Percentiles rank a stretch among this genome's conserved stretches.
Conservation (phyloP, 2,888 invertebrate genomes). For the Poecilus cupreus region DNA sequence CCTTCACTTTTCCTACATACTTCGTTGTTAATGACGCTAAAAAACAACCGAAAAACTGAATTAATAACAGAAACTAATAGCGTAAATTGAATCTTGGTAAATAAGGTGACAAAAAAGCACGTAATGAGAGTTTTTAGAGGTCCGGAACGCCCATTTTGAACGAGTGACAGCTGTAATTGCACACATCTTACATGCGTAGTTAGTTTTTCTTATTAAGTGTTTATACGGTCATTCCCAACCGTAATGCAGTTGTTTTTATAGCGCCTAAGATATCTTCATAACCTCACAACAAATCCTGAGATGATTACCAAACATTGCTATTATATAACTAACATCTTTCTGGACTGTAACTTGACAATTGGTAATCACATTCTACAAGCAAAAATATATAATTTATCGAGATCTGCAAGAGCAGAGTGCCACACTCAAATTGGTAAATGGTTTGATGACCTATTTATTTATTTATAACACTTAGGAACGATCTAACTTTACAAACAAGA, state of each 20-base stretch:
- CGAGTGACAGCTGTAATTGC: conserved; percentile 23
- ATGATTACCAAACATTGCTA: no score
- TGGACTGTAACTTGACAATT: no score
- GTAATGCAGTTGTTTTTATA: conserved; percentile 13
- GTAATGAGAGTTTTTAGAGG: conserved; percentile 25
- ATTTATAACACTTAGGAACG: no score
- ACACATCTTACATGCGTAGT: conserved; percentile 27
- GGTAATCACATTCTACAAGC: no score
- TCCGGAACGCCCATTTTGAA: conserved; percentile 11
- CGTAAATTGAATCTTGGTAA: conserved; percentile 29
- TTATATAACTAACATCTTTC: no score
- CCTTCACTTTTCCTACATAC: neutral
- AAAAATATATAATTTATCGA: no score
- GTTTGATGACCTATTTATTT: no score
- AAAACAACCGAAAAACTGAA: conserved; percentile 13
- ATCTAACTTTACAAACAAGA: no score
- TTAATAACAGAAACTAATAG: conserved; percentile 30
- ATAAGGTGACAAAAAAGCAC: conserved; percentile 15
- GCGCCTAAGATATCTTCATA: conserved; percentile 1
- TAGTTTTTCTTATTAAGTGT: neutral
- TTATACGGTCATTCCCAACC: neutral
- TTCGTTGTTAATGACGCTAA: neutral
- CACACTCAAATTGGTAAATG: no score
- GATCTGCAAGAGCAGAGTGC: no score
- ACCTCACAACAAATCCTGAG: neutral